phyloP scores from a whole-genome alignment of 64 coral and sea anemone genomes.

The Pachyseris speciosa region DNA sequence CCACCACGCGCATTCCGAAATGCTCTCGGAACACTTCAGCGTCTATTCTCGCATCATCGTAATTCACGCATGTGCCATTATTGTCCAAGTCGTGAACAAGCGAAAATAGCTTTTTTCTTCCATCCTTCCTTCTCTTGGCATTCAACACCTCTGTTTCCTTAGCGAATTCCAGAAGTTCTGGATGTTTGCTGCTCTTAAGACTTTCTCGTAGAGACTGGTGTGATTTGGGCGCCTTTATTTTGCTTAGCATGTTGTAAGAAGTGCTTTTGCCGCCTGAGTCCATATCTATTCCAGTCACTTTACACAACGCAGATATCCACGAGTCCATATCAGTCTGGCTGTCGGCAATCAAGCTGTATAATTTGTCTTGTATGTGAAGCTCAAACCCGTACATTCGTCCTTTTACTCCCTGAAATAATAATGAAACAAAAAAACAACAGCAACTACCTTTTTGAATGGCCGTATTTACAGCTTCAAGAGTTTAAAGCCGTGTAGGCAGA shows the following conservation, averaged over 20 bases:
- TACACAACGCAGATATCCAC: slow-evolving; percentile 85
- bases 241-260: slow-evolving; percentile 15
- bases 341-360: slow-evolving; percentile 90
- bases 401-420: slow-evolving; percentile 77
- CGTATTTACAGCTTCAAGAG: too few species aligned
- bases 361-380: slow-evolving; percentile 93
- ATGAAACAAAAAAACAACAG: too few species aligned
- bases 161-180: slow-evolving; percentile 88
- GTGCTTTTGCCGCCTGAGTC: slow-evolving; percentile 59
- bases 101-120: slow-evolving; percentile 91
- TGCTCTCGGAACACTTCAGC: slow-evolving; percentile 83
- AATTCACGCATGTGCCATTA: slow-evolving; percentile 80
- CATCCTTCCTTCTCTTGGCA: slow-evolving; percentile 81
- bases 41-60: slow-evolving; percentile 86
- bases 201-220: slow-evolving; percentile 85
- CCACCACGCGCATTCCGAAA: slow-evolving; percentile 85
- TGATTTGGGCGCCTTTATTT: slow-evolving; percentile 48
- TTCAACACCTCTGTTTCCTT: slow-evolving; percentile 97
- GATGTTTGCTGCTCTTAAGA: slow-evolving; percentile 92
- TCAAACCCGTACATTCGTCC: slow-evolving; percentile 98
- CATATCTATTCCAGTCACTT: slow-evolving; percentile 97
- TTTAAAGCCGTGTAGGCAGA: too few species aligned
- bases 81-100: slow-evolving; percentile 81
- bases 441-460: too few species aligned
- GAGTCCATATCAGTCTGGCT: slow-evolving; percentile 93